Evolutionary conservation across 2,797 vertebrate genomes (phyloP).

Genomic region (Zenarchopterus dispar): DNA sequence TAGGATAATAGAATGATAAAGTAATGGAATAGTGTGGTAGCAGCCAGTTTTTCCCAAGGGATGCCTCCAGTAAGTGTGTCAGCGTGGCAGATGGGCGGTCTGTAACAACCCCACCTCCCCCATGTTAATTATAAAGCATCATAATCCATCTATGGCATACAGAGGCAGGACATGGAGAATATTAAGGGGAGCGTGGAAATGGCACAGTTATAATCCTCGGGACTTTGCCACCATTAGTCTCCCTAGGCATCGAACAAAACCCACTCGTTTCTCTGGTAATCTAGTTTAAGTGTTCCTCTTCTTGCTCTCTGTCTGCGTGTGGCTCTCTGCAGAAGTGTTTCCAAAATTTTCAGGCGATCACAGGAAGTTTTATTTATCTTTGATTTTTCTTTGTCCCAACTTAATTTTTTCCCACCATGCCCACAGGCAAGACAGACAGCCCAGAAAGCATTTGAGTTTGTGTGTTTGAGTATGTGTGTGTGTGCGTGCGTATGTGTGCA

Average conservation of each 20-base stretch:
- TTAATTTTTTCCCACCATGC: constrained; percentile 68
- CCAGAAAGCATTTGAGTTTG: constrained; percentile 52
- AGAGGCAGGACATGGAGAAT: constrained; percentile 81
- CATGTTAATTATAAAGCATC: constrained; percentile 84
- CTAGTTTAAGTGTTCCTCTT: constrained; percentile 64
- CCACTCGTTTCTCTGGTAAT: constrained; percentile 71
- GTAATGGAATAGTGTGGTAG: constrained; percentile 72
- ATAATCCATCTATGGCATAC: constrained; percentile 79
- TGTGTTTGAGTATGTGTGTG: constrained; percentile 26
- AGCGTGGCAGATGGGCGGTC: constrained; percentile 81
- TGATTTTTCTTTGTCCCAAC: constrained; percentile 11
- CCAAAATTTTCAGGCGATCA: constrained; percentile 62
- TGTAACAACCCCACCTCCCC: constrained; percentile 53
- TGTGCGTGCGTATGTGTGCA: constrained; percentile 33
- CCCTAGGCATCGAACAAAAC: constrained; percentile 66
- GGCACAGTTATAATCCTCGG: constrained; percentile 72
- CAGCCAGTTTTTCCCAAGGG: constrained; percentile 63
- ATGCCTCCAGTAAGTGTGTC: constrained; percentile 81
- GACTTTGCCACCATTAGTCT: constrained; percentile 74
- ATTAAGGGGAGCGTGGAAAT: constrained; percentile 76
- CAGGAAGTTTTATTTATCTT: constrained; percentile 71
- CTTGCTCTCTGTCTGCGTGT: constrained; percentile 28
- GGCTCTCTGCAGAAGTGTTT: constrained; percentile 28
- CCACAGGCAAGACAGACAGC: constrained; percentile 65
- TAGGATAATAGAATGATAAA: constrained; percentile 80